These are phyloP conservation scores for Ciconia boyciana DNA, from an alignment of 2,113 vertebrate species.

Conservation along the genomic window DNA sequence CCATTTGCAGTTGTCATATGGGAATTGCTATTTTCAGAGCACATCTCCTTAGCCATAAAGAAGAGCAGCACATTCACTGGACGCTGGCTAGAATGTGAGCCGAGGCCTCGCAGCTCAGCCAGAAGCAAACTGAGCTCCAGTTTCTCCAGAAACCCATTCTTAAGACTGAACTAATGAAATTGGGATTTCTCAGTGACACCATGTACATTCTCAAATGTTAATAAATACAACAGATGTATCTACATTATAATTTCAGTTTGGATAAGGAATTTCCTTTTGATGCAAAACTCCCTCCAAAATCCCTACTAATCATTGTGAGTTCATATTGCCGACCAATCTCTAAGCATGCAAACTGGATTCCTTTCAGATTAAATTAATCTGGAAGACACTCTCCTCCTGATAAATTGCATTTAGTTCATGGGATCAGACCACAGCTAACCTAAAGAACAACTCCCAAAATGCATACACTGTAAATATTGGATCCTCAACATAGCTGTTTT, in stretches of 20 bases:
- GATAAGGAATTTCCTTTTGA: neutral
- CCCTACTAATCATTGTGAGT: neutral
- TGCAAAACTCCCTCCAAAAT: neutral
- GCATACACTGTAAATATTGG: neutral
- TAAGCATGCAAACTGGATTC: neutral
- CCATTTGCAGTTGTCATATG: neutral
- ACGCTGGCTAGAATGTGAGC: neutral
- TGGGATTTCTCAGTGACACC: neutral
- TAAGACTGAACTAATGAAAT: neutral
- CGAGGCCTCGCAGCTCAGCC: rapidly evolving
- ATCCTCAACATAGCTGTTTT: neutral
- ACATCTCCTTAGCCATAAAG: no score
- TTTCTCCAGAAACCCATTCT: neutral
- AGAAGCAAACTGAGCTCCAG: neutral
- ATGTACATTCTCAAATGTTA: neutral
- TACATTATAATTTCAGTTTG: neutral
- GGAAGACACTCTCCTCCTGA: neutral
- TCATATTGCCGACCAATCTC: neutral
- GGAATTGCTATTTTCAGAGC: neutral
- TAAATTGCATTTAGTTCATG: neutral
- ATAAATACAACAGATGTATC: neutral
- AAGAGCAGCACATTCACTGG: neutral
- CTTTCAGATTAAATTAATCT: neutral
- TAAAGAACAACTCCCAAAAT: neutral
- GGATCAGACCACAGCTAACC: neutral